Evolutionary conservation across 2,113 vertebrate species (phyloP), one percentile per base, ranked within the genome.

Genomic region (Neopipo cinnamomea): DNA sequence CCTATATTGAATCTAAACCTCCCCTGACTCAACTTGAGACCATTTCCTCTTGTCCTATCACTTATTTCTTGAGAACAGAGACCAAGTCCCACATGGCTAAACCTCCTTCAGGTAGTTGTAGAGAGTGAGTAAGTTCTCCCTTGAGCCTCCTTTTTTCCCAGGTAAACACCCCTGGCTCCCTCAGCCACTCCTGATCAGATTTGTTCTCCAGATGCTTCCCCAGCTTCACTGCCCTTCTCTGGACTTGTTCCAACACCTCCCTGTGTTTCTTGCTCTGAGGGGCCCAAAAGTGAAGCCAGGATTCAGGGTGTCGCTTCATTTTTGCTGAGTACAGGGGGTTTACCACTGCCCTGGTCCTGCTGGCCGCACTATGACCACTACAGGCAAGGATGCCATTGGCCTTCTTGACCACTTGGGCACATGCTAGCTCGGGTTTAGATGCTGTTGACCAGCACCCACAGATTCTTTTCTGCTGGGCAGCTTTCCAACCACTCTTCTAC

Each of bases 111-210:
- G 6, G 12, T 2, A 39, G 19, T 1, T 86, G 41, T 19, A 37
- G 12, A 61, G 22, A 75, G 41, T 11, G 6, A 14, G 3, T 20
- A 11, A 1, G 7, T 22, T 24, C 15, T 9, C 11, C 12, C 18
- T 5, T 44, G 8, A 75, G 8, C 9, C 35, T 37, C 6, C 30
- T 70, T 16, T 50, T 24, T 19, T 68, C 23, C 6, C 42, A 19
- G 8, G 4, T 44, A 11, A 70, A 2, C 4, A 12, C 1, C 3
- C 4, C 4, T 4, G 47, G 11, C 5, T 49, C 12, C 12, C 25
- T 33, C 46, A 44, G 35, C 22, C 4, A 9, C 16, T 63, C 19
- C 55, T 12, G 0, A 1, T 5, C 6, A 8, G 10, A 11, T 8
- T 18, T 44, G 9, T n/a, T 22, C 31, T 21, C 14, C 17, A 59